These are phyloP conservation scores for Mohoua ochrocephala DNA, from an alignment of 2,113 vertebrate genomes.

Conservation along the genomic window DNA sequence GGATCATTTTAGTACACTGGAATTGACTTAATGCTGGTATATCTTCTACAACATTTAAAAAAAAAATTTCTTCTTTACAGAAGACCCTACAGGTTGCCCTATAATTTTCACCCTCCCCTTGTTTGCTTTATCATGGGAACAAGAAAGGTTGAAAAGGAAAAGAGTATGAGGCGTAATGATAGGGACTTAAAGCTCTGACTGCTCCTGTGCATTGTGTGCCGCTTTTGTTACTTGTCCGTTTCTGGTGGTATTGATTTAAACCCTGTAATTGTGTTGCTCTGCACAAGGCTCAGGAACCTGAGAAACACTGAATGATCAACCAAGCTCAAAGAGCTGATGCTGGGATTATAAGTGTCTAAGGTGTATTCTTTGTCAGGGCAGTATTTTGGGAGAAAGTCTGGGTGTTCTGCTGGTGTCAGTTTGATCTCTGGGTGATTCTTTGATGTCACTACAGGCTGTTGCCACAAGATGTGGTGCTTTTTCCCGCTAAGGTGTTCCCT, in stretches of 20 bases:
- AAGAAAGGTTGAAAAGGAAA: background rate
- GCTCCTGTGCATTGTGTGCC: background rate
- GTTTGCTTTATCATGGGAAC: background rate
- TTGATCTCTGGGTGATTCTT: background rate
- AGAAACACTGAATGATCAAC: background rate
- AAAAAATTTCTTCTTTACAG: background rate
- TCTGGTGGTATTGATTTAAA: background rate
- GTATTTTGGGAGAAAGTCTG: background rate
- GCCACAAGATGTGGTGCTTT: background rate
- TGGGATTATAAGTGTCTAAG: background rate
- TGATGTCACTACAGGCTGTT: background rate
- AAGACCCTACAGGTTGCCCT: background rate
- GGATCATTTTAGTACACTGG: background rate
- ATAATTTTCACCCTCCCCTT: accelerated
- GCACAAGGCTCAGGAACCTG: background rate
- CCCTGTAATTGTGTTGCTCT: background rate
- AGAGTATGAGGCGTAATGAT: background rate
- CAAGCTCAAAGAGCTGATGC: background rate
- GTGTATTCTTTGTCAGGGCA: background rate
- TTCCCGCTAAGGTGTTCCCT: background rate
- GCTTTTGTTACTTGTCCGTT: background rate
- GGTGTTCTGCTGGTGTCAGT: background rate
- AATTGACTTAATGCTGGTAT: background rate
- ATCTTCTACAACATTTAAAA: background rate
- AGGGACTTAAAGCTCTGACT: background rate